phyloP scores from a whole-genome alignment of 2,797 vertebrate genomes.

The Artibeus jamaicensis region DNA sequence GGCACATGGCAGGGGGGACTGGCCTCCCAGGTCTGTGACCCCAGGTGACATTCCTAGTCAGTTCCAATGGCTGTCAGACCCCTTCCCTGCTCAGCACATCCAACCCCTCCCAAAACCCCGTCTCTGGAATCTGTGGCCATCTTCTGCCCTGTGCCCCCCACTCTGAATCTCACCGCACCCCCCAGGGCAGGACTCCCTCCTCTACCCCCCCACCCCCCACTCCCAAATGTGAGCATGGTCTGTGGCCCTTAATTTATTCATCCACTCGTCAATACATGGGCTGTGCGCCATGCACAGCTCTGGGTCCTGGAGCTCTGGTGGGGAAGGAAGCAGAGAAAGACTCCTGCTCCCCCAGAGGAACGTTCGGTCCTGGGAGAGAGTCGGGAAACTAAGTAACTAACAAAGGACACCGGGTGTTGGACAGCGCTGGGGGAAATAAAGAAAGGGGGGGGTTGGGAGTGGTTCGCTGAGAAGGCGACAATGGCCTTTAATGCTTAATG shows the following conservation, averaged over 20 bases:
- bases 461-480: not conserved
- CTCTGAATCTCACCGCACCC: not conserved
- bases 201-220: not conserved
- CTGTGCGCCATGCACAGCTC: accelerated
- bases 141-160: accelerated
- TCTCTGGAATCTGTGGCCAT: not conserved
- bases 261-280: not conserved
- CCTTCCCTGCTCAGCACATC: not conserved
- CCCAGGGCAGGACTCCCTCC: not conserved
- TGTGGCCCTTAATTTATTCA: not conserved
- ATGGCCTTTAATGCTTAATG: too few relatives aligned
- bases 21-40: not conserved
- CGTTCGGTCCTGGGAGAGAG: not conserved
- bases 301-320: not conserved
- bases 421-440: not conserved
- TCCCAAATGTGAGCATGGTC: not conserved
- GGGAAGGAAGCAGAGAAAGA: not conserved
- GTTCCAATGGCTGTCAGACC: accelerated
- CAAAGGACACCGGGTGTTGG: accelerated
- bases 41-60: not conserved
- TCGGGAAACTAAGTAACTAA: not conserved
- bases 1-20: not conserved
- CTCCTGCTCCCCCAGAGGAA: not conserved
- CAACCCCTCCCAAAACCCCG: not conserved
- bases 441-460: too few relatives aligned